These are phyloP conservation scores for Hirudinaria manillensis DNA, from an alignment of 2,888 invertebrate genomes.

Conservation along the genomic window DNA sequence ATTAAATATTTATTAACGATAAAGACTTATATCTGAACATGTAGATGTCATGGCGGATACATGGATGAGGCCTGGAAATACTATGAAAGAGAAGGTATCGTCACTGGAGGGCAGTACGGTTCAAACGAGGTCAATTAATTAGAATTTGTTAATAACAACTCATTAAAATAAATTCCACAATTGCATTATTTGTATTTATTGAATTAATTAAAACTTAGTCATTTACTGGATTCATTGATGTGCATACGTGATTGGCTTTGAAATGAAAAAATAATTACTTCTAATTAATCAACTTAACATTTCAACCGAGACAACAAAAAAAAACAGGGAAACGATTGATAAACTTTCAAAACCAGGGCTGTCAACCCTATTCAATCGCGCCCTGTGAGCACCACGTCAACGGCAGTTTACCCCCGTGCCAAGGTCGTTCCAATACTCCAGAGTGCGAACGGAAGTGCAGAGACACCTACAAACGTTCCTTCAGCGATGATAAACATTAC, in stretches of 20 bases:
- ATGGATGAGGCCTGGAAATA: slow-evolving; percentile 78
- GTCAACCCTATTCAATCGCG: slow-evolving; percentile 75
- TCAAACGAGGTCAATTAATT: slow-evolving; percentile 34
- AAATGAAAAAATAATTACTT: too few relatives aligned
- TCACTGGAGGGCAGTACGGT: slow-evolving; percentile 76
- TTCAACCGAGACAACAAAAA: too few relatives aligned
- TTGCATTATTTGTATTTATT: too few relatives aligned
- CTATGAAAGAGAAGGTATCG: slow-evolving; percentile 76
- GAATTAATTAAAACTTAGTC: too few relatives aligned
- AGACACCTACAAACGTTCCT: slow-evolving; percentile 64
- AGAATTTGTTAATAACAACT: too few relatives aligned
- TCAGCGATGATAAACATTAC: slow-evolving; percentile 70
- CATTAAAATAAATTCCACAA: too few relatives aligned
- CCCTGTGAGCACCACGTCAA: slow-evolving; percentile 86
- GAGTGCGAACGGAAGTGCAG: slow-evolving; percentile 67
- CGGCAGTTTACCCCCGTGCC: slow-evolving; percentile 58
- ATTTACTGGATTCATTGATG: too few relatives aligned
- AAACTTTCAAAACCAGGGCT: slow-evolving; percentile 60
- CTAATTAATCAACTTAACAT: too few relatives aligned
- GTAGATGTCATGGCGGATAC: slow-evolving; percentile 68
- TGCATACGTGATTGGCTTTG: too few relatives aligned
- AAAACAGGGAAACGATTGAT: too few relatives aligned
- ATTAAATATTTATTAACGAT: too few relatives aligned
- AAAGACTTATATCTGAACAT: too few relatives aligned
- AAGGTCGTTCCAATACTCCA: slow-evolving; percentile 63